Conservation (phyloP, 2,888 invertebrate species). For the Lordiphosa andalusiaca region DNA sequence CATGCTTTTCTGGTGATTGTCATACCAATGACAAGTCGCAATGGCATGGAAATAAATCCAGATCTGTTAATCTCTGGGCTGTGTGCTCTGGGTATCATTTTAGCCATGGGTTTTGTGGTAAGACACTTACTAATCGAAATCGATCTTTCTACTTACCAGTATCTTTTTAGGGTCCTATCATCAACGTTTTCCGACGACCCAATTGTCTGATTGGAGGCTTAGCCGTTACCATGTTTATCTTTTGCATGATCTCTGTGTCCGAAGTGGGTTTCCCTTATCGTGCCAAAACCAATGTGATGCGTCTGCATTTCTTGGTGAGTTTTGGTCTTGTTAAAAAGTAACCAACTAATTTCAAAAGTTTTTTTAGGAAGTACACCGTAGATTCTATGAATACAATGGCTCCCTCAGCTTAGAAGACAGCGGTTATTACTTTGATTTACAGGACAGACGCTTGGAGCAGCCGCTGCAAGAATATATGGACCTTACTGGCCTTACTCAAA, state of each 20-base stretch:
- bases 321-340: accelerated
- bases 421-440: constrained; percentile 80
- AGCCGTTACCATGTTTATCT: constrained; percentile 49
- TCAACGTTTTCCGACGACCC: constrained; percentile 72
- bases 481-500: constrained; percentile 47
- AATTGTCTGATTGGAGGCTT: constrained; percentile 53
- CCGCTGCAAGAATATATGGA: constrained; percentile 48
- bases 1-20: constrained; percentile 81
- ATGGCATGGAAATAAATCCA: constrained; percentile 81
- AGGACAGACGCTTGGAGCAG: constrained; percentile 74
- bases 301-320: constrained; percentile 81
- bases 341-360: not conserved
- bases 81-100: constrained; percentile 64
- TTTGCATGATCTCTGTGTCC: constrained; percentile 77
- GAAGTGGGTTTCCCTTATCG: constrained; percentile 83
- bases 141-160: not conserved
- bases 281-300: constrained; percentile 80
- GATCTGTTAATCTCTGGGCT: constrained; percentile 82
- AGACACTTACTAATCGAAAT: constrained; percentile 2
- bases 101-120: constrained; percentile 77
- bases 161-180: constrained; percentile 61
- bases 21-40: constrained; percentile 83
- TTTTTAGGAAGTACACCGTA: constrained; percentile 80
- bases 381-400: constrained; percentile 77
- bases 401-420: constrained; percentile 77